Conservation (phyloP, 2,797 vertebrate species). For the Clangula hyemalis region DNA sequence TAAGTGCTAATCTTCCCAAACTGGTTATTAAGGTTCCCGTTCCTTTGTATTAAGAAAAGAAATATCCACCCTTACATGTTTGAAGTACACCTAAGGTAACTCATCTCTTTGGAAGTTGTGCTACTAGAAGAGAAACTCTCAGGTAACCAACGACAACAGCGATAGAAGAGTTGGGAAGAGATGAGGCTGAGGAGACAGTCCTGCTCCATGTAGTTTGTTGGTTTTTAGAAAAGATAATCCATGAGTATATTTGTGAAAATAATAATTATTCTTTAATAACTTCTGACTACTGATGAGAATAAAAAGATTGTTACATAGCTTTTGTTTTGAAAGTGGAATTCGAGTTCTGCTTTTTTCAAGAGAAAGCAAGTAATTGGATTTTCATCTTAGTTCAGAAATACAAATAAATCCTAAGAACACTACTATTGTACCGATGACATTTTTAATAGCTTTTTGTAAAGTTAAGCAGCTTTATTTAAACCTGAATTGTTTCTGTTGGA, state of each 20-base stretch:
- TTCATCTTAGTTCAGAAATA: neutral
- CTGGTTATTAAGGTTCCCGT: neutral
- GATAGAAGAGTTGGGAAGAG: neutral
- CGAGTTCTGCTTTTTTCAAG: neutral
- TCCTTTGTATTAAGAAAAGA: neutral
- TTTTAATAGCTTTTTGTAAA: neutral
- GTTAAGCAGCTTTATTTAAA: neutral
- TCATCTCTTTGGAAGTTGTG: neutral
- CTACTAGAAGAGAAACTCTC: neutral
- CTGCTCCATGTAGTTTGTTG: neutral
- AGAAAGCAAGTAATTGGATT: neutral
- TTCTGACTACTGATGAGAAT: neutral
- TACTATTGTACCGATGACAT: neutral
- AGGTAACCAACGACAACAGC: fast-evolving
- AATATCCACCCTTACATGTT: neutral
- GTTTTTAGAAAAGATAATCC: neutral
- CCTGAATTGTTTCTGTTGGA: neutral
- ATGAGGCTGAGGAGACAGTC: neutral
- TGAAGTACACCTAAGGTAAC: neutral
- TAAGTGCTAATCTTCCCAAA: neutral
- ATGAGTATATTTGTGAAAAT: neutral
- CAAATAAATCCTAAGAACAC: neutral
- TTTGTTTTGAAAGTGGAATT: neutral
- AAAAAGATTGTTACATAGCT: neutral
- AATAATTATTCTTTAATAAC: neutral